A percentile compares a stretch with the other conserved stretches of the same genome.
These are phyloP conservation scores for Ochropacha duplaris DNA, from an alignment of 2,888 invertebrate species.

Conservation along the genomic window DNA sequence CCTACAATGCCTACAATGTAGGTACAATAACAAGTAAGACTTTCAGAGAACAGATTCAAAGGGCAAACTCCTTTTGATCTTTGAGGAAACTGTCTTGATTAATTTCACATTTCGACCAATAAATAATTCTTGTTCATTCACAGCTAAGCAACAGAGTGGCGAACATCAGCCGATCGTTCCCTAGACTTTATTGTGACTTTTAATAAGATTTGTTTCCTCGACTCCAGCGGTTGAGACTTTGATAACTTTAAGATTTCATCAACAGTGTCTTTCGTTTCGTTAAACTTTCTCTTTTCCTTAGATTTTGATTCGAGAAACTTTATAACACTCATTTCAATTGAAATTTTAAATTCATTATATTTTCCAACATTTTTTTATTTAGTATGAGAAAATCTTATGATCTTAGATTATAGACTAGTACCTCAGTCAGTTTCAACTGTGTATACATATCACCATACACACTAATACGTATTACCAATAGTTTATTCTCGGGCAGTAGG, in stretches of 20 bases:
- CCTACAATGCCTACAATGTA: too few species aligned
- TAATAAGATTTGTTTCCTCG: slow-evolving; percentile 31
- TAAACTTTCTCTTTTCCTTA: slow-evolving; percentile 20
- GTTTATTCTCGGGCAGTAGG: too few species aligned
- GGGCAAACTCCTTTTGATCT: not conserved
- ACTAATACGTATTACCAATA: too few species aligned
- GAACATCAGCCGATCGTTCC: slow-evolving; percentile 4
- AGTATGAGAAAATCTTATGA: not conserved
- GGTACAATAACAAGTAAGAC: not conserved
- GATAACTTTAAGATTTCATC: slow-evolving; percentile 24
- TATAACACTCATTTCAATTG: not conserved
- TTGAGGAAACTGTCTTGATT: not conserved
- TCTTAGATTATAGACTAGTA: not conserved
- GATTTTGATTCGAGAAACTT: slow-evolving; percentile 11
- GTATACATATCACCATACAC: not conserved
- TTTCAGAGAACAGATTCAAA: not conserved
- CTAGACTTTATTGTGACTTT: slow-evolving; percentile 22
- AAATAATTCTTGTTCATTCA: not conserved
- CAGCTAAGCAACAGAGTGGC: slow-evolving; percentile 8
- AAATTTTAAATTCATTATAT: not conserved
- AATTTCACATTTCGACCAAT: not conserved
- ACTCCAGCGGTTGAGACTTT: slow-evolving; percentile 14
- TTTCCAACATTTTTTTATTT: not conserved
- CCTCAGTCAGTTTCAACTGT: not conserved
- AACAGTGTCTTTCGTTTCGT: slow-evolving; percentile 22